These are phyloP conservation scores for Boleophthalmus pectinirostris DNA, from an alignment of 2,113 vertebrate genomes.

Conservation along the genomic window DNA sequence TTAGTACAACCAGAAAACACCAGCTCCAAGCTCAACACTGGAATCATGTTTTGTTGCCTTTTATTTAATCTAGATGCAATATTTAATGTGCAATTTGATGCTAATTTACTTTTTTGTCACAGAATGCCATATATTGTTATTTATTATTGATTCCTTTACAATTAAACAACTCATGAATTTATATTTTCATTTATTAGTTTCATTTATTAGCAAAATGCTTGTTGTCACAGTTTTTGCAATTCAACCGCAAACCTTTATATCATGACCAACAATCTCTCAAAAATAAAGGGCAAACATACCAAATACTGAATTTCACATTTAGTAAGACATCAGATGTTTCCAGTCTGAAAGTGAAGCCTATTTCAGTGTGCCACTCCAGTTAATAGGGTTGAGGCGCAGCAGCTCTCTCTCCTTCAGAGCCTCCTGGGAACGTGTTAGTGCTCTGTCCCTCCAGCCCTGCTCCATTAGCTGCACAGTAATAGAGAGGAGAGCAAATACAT, in stretches of 20 bases:
- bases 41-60: conserved; percentile 41
- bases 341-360: conserved; percentile 35
- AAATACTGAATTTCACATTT: not conserved
- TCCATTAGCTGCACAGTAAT: conserved; percentile 73
- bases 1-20: not conserved
- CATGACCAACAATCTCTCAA: too few species aligned
- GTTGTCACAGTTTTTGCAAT: too few species aligned
- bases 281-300: too few species aligned
- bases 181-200: not conserved
- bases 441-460: conserved; percentile 71
- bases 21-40: conserved; percentile 23
- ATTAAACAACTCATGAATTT: conserved; percentile 44
- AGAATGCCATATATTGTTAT: not conserved
- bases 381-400: conserved; percentile 76
- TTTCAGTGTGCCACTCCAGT: conserved; percentile 78
- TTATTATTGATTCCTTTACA: conserved; percentile 41
- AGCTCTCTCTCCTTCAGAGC: conserved; percentile 66
- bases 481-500: conserved; percentile 13
- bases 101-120: not conserved
- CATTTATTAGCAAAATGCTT: not conserved
- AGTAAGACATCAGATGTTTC: conserved; percentile 4
- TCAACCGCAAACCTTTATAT: too few species aligned
- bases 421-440: conserved; percentile 71
- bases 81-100: conserved; percentile 38
- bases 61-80: conserved; percentile 46